Base-by-base conservation (phyloP, 2,797 vertebrate genomes). In the Ctenochaetus hawaiiensis region DNA sequence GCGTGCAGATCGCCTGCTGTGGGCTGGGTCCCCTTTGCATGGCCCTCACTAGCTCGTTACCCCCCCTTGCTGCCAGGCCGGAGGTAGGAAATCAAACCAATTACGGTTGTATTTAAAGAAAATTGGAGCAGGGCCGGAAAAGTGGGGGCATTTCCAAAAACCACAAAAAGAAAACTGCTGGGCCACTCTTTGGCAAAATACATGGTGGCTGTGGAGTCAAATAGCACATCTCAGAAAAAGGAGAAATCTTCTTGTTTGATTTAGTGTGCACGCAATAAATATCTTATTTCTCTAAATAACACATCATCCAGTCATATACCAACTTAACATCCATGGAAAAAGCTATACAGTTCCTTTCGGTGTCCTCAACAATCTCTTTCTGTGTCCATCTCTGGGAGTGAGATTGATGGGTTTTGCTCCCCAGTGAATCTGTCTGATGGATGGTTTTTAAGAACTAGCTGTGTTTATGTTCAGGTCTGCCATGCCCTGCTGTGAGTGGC, bases 41-140 rank as follows among this genome's bases (percentile, higher is more conserved):
- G 83, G 83, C 69, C 85, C 82, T 81, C 68, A 16, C 57, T 62
- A 34, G 72, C 78, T 85, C 72, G 59, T 51, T 59, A 45, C 67
- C 37, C 43, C 4, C 7, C 23, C 23, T n/a, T 44, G 58, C 78
- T 76, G 62, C 86, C 84, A 84, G 82, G 89, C 93, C 91, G 91
- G 93, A 94, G 94, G 93, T 94, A 93, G 93, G 92, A 94, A 95
- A 94, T 94, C 92, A 93, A 94, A 93, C 93, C 94, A 93, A 94
- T 95, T 95, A 94, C 88, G 88, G 83, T 88, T 87, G 92, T 93
- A 94, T 94, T 95, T 94, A 94, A 94, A 93, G 93, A 94, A 94
- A 95, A 95, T 94, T 94, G 93, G 89, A 93, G 91, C 88, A 85
- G 78, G 90, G 84, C 91, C 82, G 93, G 93, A 95, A 94, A 93